These are phyloP conservation scores for Trisateles emortualis DNA, from an alignment of 2,888 invertebrate genomes.

Conservation along the genomic window DNA sequence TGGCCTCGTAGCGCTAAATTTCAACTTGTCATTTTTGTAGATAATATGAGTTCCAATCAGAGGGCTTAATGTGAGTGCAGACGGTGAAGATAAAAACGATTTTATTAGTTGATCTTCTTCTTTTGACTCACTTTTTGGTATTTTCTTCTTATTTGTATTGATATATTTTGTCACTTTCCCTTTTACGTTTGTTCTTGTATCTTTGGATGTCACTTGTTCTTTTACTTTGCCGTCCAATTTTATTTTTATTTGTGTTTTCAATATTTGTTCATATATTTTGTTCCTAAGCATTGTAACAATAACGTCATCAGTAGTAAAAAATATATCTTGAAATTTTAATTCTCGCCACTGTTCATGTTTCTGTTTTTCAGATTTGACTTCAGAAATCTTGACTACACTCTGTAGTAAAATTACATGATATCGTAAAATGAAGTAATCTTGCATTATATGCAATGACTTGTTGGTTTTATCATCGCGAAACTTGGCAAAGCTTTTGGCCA, in stretches of 20 bases:
- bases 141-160: too few species aligned
- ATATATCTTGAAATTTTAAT: not conserved
- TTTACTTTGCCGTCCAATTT: not conserved
- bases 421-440: not conserved
- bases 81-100: not conserved
- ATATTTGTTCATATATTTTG: not conserved
- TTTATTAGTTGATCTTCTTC: not conserved
- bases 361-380: not conserved
- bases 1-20: not conserved
- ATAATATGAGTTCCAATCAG: conserved; percentile 22
- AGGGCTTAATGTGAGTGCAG: conserved; percentile 7
- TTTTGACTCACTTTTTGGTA: too few species aligned
- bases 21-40: conserved; percentile 1
- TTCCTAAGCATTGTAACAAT: not conserved
- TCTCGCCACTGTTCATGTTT: not conserved
- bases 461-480: not conserved
- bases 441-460: not conserved
- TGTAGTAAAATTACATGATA: not conserved
- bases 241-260: too few species aligned
- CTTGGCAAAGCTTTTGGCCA: not conserved
- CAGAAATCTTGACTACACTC: not conserved
- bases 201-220: not conserved
- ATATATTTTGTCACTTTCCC: too few species aligned
- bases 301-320: not conserved
- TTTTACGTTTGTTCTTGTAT: too few species aligned